Conservation (phyloP, 1,140 invertebrate genomes). For the Heliconius congener region DNA sequence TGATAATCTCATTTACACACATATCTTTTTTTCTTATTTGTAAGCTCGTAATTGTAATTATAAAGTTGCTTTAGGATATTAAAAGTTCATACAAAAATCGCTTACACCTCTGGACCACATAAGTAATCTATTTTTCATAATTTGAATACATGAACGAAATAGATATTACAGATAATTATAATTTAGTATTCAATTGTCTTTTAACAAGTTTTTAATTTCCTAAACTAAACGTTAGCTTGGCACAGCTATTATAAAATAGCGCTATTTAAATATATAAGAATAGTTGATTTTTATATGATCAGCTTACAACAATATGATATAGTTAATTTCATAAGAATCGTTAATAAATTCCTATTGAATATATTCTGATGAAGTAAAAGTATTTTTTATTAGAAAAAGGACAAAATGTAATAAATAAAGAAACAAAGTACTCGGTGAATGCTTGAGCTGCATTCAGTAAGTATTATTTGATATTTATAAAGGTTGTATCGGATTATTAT, state of each 20-base stretch:
- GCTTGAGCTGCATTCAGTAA: neutral
- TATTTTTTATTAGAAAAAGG: constrained; percentile 19
- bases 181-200: neutral
- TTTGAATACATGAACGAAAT: neutral
- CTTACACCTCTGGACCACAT: constrained; percentile 6
- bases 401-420: constrained; percentile 19
- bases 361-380: constrained; percentile 7
- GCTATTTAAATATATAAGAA: neutral
- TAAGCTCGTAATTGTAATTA: neutral
- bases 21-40: neutral
- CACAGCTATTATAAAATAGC: constrained; percentile 7
- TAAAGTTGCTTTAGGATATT: neutral
- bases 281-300: neutral
- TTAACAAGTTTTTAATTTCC: neutral
- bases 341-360: constrained; percentile 15
- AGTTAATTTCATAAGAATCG: neutral
- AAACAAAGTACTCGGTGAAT: constrained; percentile 4
- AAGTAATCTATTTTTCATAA: neutral
- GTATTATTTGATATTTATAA: constrained; percentile 14
- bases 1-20: neutral
- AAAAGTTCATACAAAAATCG: neutral
- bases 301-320: constrained; percentile 13
- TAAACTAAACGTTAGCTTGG: neutral
- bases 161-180: neutral
- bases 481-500: constrained; percentile 10